phyloP scores from a whole-genome alignment of 2,888 invertebrate genomes.

The Meiosimyza platycephala region DNA sequence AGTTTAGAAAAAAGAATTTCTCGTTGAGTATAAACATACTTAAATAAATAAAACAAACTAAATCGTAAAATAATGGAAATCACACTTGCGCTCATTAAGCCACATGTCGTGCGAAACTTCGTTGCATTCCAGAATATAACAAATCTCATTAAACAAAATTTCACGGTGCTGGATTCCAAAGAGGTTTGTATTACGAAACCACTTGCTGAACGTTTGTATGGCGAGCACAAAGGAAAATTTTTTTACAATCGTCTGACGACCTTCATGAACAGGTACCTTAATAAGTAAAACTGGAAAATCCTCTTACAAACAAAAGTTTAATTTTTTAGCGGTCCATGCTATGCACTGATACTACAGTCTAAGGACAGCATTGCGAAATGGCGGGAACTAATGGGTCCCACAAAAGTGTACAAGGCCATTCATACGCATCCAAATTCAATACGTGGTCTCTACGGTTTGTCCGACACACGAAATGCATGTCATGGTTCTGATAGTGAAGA shows the following conservation, averaged over 20 bases:
- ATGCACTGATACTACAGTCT: constrained; percentile 81
- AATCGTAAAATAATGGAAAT: constrained; percentile 70
- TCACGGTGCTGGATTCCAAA: constrained; percentile 79
- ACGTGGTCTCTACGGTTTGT: constrained; percentile 86
- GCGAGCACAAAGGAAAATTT: constrained; percentile 84
- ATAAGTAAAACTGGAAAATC: background rate
- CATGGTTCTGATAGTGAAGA: constrained; percentile 88
- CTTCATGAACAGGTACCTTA: constrained; percentile 80
- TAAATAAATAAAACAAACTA: background rate
- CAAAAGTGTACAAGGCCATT: constrained; percentile 85
- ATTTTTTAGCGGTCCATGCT: constrained; percentile 80
- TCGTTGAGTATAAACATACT: too few species aligned
- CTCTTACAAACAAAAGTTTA: constrained; percentile 7
- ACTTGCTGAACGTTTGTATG: constrained; percentile 81
- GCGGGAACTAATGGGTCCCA: constrained; percentile 89
- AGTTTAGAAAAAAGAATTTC: too few species aligned
- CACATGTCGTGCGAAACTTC: constrained; percentile 84
- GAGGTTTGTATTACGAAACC: constrained; percentile 72
- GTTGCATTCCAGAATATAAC: constrained; percentile 77
- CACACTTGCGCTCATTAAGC: constrained; percentile 89
- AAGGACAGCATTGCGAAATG: constrained; percentile 82
- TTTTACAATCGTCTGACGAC: constrained; percentile 84
- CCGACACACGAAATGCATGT: constrained; percentile 93
- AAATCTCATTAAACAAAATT: constrained; percentile 76
- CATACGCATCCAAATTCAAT: constrained; percentile 82